Evolutionary conservation across 1,140 invertebrate species (phyloP), one percentile per base, ranked within the genome.

Genomic region (Mercenaria mercenaria): DNA sequence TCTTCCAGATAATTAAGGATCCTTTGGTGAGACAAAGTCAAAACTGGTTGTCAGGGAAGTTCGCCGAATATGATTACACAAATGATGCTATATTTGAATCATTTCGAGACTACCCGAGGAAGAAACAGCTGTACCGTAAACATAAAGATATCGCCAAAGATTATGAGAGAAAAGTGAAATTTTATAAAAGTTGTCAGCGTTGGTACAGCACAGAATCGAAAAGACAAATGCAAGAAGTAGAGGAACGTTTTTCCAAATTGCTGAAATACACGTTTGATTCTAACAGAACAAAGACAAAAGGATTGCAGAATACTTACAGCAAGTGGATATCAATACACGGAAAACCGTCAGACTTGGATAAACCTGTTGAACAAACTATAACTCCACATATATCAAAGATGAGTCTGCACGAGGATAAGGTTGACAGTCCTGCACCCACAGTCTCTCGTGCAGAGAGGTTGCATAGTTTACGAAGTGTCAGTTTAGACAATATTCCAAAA

Each of bases 31-130:
- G 64, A 47, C 50, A 72, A 23, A 32, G 64, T 41, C 61, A 85
- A 29, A 20, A 29, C 8, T 56, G 23, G n/a, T 29, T 74, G 18
- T 15, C 41, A 1, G 50, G 47, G 18, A 67, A 85, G 29, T 85
- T 85, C 50, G 47, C 6, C 6, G 26, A 29, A 4, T 85, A 32
- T 74, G 83, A 85, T 47, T 85, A 50, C 64, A 85, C 83, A 50
- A 85, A 85, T 52, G 83, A 85, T 52, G 83, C 83, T 15, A 74
- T 43, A 15, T 85, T 85, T 34, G 83, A 85, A 52, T 74, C 64
- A 23, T 85, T 85, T 37, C 32, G 50, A 37, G 69, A 72, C 39
- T 85, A 85, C 32, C 83, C 83, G 47, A 43, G 83, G 26, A 85
- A 85, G 18, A 72, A 74, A 76, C 83, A 74, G 34, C 18, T 85